Conservation (phyloP, 2,113 vertebrate species). For the Ictalurus furcatus region DNA sequence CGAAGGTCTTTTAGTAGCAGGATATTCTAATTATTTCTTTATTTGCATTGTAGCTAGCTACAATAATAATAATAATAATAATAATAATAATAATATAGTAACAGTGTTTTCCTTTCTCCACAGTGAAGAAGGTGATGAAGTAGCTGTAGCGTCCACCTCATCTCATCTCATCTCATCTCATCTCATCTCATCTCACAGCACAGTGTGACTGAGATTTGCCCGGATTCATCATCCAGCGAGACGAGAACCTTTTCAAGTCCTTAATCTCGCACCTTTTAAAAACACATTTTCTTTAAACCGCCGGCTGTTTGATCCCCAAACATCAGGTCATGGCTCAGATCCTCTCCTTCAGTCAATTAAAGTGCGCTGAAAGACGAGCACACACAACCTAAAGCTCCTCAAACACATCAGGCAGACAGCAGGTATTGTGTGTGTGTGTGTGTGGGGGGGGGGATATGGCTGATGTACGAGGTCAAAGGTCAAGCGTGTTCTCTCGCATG, state of each 20-base stretch:
- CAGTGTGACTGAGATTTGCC: neutral
- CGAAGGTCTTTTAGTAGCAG: no score
- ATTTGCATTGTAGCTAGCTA: no score
- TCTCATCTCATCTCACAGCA: neutral
- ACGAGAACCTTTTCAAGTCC: conserved; percentile 22
- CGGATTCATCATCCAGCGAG: neutral
- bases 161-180: neutral
- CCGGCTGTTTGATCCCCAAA: neutral
- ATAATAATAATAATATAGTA: no score
- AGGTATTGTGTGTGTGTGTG: neutral
- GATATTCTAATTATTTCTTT: no score
- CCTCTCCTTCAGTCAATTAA: conserved; percentile 9
- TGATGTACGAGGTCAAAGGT: conserved; percentile 31
- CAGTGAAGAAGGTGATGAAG: neutral
- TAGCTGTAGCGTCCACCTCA: neutral
- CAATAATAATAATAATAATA: no score
- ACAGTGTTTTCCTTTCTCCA: no score
- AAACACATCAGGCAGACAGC: conserved; percentile 15
- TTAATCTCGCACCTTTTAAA: neutral
- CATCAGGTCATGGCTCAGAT: conserved; percentile 8
- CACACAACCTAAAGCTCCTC: conserved; percentile 17
- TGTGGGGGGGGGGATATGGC: neutral
- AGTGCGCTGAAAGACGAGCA: conserved; percentile 10
- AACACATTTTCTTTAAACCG: neutral
- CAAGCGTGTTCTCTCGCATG: conserved; percentile 35